Evolutionary conservation across 2,113 vertebrate genomes (phyloP), one percentile per base, ranked within the genome.

Genomic region (Salvelinus fontinalis): DNA sequence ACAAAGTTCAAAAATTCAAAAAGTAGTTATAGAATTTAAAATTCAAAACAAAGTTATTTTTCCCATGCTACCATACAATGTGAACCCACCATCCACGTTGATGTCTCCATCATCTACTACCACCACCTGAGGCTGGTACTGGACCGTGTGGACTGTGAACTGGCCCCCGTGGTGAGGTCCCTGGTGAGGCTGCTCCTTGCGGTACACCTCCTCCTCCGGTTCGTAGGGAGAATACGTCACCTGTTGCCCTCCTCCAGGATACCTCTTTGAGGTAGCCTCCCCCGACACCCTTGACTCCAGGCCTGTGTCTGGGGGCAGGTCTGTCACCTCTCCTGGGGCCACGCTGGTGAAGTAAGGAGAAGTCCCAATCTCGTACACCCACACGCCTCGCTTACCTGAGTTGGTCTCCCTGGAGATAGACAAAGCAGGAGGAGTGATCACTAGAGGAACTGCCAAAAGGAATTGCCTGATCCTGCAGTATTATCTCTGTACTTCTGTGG

Each of bases 321-420:
- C 84, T 18, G 74, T 88, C 84, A 94, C 90, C n/a, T 95, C 93
- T 0, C 95, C 94, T 20, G 95, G 88, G 66, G 93, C 82, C 11
- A 97, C 84, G 0, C 88, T 93, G 4, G 60, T 81, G 72, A 94
- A 91, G 24, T 92, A 90, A 57, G 93, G 92, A 0, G 91, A 92
- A 0, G 95, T 95, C 29, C 97, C 95, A 0, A 98, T 95, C 87
- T 97, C 95, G 0, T 95, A 98, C 65, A 97, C 95, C 96, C 96
- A 98, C 39, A 96, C 74, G 0, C 97, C 97, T 16, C 79, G 91
- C 76, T 85, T 81, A 71, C 97, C 97, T 9, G 95, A 92, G 90
- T 99, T 99, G 77, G 96, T 97, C 82, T 92, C 86, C 92, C 96
- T 97, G 49, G 49, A 14, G 67, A 68, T 64, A 57, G 24, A 18